phyloP scores from a whole-genome alignment of 2,797 vertebrate genomes.

The Coracias cyanogaster region DNA sequence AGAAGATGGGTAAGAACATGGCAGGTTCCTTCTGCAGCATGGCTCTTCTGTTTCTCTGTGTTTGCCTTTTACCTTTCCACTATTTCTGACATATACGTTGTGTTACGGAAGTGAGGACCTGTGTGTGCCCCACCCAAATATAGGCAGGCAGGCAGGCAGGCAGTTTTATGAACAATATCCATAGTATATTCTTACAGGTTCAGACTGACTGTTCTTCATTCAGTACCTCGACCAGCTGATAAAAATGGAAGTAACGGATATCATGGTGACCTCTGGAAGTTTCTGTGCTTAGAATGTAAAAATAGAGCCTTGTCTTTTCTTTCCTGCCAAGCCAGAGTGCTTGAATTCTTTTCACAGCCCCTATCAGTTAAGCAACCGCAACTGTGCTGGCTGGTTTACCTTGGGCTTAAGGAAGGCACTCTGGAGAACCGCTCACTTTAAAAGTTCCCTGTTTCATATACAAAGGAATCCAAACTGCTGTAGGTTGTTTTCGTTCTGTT shows the following conservation, averaged over 20 bases:
- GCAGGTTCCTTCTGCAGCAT: not conserved
- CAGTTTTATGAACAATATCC: not conserved
- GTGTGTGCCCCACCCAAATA: not conserved
- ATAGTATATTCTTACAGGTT: not conserved
- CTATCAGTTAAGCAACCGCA: not conserved
- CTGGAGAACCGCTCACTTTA: not conserved
- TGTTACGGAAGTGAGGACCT: not conserved
- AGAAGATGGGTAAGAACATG: not conserved
- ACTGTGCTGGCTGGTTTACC: not conserved
- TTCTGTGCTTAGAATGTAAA: not conserved
- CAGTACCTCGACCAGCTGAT: not conserved
- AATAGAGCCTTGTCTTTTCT: not conserved
- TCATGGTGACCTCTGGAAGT: not conserved
- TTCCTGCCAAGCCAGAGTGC: not conserved
- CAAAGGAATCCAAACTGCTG: not conserved
- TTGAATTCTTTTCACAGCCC: not conserved
- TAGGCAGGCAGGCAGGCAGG: not conserved
- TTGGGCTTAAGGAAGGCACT: not conserved
- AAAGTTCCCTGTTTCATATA: not conserved
- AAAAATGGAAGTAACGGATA: not conserved
- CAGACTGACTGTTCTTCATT: not conserved
- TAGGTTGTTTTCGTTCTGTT: not conserved
- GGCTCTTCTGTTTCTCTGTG: not conserved
- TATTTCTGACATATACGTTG: rapidly evolving
- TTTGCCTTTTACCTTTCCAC: not conserved